Percentiles rank a stretch among this genome's conserved stretches.
Evolutionary conservation across 2,888 invertebrate genomes (phyloP).

Genomic region (Pedicia rivosa): DNA sequence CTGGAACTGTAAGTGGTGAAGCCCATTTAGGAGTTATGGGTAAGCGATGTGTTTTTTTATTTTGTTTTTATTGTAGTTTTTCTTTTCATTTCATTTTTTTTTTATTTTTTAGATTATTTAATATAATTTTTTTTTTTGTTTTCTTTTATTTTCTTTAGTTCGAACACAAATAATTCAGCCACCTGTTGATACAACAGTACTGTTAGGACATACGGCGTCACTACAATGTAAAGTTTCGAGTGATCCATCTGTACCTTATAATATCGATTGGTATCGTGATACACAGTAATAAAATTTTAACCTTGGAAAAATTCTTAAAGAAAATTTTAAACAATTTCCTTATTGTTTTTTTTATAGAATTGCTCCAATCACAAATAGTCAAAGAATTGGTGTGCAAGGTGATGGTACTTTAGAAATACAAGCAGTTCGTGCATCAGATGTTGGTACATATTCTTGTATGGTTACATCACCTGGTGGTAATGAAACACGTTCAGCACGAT

Average conservation of each 20-base stretch:
- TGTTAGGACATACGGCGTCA: conserved; percentile 84
- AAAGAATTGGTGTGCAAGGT: conserved; percentile 53
- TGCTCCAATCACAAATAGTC: conserved; percentile 44
- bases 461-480: conserved; percentile 82
- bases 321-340: too few species aligned
- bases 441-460: conserved; percentile 84
- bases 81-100: background rate
- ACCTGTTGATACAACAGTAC: conserved; percentile 79
- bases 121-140: conserved; percentile 5
- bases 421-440: conserved; percentile 81
- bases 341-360: conserved; percentile 26
- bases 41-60: conserved; percentile 27
- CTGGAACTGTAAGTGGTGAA: conserved; percentile 69
- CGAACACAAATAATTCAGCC: conserved; percentile 88
- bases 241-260: conserved; percentile 74
- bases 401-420: conserved; percentile 80
- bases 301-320: background rate
- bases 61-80: background rate
- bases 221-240: conserved; percentile 89
- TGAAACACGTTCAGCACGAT: conserved; percentile 69
- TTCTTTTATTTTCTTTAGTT: conserved; percentile 37
- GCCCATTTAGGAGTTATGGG: conserved; percentile 72
- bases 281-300: conserved; percentile 47
- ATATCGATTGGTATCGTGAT: conserved; percentile 79
- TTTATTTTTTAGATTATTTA: background rate